Conservation (phyloP, 2,113 vertebrate species). For the Sphyrna mokarran region DNA sequence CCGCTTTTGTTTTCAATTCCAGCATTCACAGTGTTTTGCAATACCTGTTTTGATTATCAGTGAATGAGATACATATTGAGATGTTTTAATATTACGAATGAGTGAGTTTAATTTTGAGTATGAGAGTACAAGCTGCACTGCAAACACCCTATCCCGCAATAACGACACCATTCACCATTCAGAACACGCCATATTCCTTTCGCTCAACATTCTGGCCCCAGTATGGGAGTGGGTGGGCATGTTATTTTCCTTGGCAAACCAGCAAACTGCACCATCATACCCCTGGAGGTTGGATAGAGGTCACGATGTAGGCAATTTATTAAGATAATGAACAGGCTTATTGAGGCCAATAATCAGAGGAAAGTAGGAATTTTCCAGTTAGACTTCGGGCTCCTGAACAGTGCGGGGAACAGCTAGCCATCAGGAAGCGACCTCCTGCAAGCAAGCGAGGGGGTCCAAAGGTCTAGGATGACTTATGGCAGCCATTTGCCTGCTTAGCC, state of each 20-base stretch:
- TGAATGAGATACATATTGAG: background rate
- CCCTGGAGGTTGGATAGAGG: background rate
- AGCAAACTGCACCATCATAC: too few relatives aligned
- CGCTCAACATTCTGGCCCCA: background rate
- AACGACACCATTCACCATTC: background rate
- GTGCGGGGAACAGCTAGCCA: too few relatives aligned
- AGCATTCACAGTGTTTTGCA: too few relatives aligned
- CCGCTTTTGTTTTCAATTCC: too few relatives aligned
- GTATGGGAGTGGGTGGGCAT: background rate
- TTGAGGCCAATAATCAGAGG: background rate
- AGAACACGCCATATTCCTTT: background rate
- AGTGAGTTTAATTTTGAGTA: background rate
- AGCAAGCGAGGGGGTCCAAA: too few relatives aligned
- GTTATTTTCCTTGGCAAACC: too few relatives aligned
- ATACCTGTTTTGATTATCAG: background rate
- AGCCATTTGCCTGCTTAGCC: too few relatives aligned
- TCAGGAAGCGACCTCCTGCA: too few relatives aligned
- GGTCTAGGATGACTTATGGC: too few relatives aligned
- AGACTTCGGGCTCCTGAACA: too few relatives aligned
- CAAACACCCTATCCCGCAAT: background rate
- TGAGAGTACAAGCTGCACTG: background rate
- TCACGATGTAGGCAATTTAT: background rate
- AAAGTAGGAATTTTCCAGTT: too few relatives aligned
- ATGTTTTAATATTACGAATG: background rate
- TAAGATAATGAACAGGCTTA: background rate